phyloP scores from a whole-genome alignment of 2,888 invertebrate species.

The Tridacna crocea region DNA sequence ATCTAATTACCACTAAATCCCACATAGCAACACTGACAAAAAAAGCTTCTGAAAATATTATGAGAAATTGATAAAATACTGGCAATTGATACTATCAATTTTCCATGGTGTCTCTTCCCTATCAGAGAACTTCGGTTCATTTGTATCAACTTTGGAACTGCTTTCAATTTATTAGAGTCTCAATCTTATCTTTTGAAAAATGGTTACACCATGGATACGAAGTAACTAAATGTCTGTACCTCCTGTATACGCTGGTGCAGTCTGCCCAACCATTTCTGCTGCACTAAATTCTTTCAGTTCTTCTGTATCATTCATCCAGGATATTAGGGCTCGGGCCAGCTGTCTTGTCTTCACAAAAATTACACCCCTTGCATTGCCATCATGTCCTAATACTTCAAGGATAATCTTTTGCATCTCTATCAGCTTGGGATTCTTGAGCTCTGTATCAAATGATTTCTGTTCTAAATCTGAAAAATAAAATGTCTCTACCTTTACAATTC shows the following conservation, averaged over 20 bases:
- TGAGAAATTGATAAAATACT: neutral
- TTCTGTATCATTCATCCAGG: conserved; percentile 77
- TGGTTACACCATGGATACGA: too few relatives aligned
- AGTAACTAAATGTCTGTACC: conserved; percentile 3
- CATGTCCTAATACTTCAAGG: conserved; percentile 43
- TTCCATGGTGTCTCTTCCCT: too few relatives aligned
- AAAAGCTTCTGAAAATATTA: neutral
- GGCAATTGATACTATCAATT: neutral
- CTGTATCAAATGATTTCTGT: conserved; percentile 19
- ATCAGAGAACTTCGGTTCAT: too few relatives aligned
- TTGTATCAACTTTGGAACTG: too few relatives aligned
- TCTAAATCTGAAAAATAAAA: conserved; percentile 8
- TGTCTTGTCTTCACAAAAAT: conserved; percentile 81
- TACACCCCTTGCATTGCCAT: conserved; percentile 68
- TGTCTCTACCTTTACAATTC: neutral
- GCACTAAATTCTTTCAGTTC: conserved; percentile 67
- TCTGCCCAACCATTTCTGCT: conserved; percentile 67
- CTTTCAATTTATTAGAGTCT: too few relatives aligned
- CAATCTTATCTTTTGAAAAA: too few relatives aligned
- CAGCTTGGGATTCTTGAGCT: conserved; percentile 75
- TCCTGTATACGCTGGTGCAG: conserved; percentile 32
- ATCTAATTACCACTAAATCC: too few relatives aligned
- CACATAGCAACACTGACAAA: too few relatives aligned
- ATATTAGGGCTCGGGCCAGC: conserved; percentile 72
- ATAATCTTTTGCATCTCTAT: conserved; percentile 67